Evolutionary conservation across 2,888 invertebrate species (phyloP), one percentile per base, ranked within the genome.

Genomic region (Acleris emargana): DNA sequence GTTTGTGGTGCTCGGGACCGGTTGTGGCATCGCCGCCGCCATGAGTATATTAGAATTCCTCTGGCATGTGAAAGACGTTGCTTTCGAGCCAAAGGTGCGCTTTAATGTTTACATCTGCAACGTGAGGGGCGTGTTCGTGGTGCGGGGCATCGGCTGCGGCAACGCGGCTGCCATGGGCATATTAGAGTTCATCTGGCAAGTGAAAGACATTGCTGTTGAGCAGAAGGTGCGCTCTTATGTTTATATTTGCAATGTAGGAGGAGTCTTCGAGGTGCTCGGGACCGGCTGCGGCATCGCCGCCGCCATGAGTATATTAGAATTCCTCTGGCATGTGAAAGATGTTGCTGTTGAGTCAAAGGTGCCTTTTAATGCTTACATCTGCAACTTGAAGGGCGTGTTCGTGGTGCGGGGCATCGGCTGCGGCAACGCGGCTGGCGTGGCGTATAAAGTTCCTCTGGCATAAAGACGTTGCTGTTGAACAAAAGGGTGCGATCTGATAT

Each of bases 341-440:
- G 95, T 97, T 51, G 96, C 97, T 7, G 94, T 96, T n/a, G 95
- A 95, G 64, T 96, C 96, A 82, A 96, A 96, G 93, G 97, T 97
- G 22, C 13, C 2, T 20, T 17, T 11, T 49, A 1, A 49, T 20
- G 49, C 11, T 20, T 49, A 5, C 4, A 11, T 32, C 32, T 3
- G 32, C 67, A 98, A 99, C n/a, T n/a, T 85, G 97, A 98, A 0
- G 98, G 98, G 98, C 60, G 97, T 98, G 20, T 98, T 98, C 84
- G 95, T 98, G 32, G 32, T 38, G 13, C 32, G 11, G 11, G 32
- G 32, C 1, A 11, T 1, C 11, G 3, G 32, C 11, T 9, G 32
- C 2, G 0, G 3, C 32, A 13, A n/a, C 11, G 13, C 13, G 3
- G 11, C 32, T 13, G 32, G 1, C 11, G 7, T 13, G 3, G 32